Percentiles rank a stretch among this genome's conserved stretches.
phyloP scores from a whole-genome alignment of 1,140 invertebrate species.

The Scaptomyza montana region DNA sequence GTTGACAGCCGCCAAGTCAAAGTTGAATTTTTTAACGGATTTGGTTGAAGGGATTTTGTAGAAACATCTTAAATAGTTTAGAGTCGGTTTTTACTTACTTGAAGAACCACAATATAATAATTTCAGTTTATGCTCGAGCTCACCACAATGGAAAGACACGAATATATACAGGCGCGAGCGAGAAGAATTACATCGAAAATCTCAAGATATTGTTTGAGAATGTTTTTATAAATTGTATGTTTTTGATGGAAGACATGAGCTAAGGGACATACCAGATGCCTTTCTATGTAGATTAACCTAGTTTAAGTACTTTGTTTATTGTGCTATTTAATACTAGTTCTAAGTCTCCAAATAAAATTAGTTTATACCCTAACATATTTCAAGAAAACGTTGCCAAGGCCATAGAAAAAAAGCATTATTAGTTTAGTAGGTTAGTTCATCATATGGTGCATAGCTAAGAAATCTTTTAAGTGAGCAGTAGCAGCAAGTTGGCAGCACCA shows the following conservation, averaged over 20 bases:
- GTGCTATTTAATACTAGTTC: neutral
- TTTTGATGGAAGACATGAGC: constrained; percentile 75
- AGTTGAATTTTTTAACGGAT: constrained; percentile 20
- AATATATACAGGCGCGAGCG: constrained; percentile 75
- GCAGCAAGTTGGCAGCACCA: constrained; percentile 29
- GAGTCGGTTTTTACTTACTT: constrained; percentile 58
- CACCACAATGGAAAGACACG: constrained; percentile 59
- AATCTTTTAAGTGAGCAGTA: constrained; percentile 29
- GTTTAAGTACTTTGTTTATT: neutral
- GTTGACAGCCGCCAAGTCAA: constrained; percentile 20
- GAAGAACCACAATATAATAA: neutral
- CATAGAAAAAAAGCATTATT: constrained; percentile 29
- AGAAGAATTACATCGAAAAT: constrained; percentile 80
- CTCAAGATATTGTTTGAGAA: constrained; percentile 9
- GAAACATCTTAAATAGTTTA: neutral
- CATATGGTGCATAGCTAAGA: constrained; percentile 33
- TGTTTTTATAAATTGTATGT: constrained; percentile 4
- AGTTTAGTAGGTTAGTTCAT: constrained; percentile 3
- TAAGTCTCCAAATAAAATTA: neutral
- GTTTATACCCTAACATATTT: constrained; percentile 30
- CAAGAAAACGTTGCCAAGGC: constrained; percentile 74
- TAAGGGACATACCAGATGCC: constrained; percentile 33
- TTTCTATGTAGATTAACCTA: constrained; percentile 39
- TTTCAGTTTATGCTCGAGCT: constrained; percentile 43
- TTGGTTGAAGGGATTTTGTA: neutral